Base-by-base conservation (phyloP, 2,113 vertebrate species). In the Colossoma macropomum region DNA sequence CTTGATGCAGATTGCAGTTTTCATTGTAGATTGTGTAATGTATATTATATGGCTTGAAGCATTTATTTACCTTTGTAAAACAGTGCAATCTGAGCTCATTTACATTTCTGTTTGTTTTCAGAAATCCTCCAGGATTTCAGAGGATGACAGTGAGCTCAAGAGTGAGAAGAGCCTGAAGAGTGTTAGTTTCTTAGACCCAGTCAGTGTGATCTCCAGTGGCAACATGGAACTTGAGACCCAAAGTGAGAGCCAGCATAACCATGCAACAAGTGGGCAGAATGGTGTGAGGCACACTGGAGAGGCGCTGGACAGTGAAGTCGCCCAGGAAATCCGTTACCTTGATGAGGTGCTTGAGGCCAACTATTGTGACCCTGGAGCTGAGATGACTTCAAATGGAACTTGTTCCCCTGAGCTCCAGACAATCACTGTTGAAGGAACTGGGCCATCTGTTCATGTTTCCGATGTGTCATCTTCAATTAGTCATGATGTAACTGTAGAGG, bases 271-370 rank as follows among this genome's bases (percentile, higher is more conserved):
- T 87, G 91, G 92, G 19, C 94, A 94, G 79, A 97, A 94, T 88
- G 94, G 94, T 82, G 87, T 95, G 82, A 92, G 94, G 77, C 92
- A 95, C 59, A 94, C 91, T 82, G 93, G 93, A 0, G 96, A 96
- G 83, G 93, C 93, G 62, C 89, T 96, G 80, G 97, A 98, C 84
- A 95, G 92, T 16, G 97, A 98, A 30, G 96, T 97, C 84, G 95
- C 95, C 87, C 92, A 96, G 94, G 97, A 99, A 93, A 98, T 98
- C 88, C 92, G 93, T 21, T 98, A 98, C 91, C 90, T 98, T 90
- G 97, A 99, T 83, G 96, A 99, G 92, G 97, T 98, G 21, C 90
- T 98, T 71, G 97, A 98, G 71, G 97, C 96, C 89, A 97, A 95
- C 84, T 96, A 95, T 84, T 96, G 95, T 0, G 95, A 97, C 38